These are phyloP conservation scores for Raja brachyura DNA, from an alignment of 2,113 vertebrate genomes.

Conservation along the genomic window DNA sequence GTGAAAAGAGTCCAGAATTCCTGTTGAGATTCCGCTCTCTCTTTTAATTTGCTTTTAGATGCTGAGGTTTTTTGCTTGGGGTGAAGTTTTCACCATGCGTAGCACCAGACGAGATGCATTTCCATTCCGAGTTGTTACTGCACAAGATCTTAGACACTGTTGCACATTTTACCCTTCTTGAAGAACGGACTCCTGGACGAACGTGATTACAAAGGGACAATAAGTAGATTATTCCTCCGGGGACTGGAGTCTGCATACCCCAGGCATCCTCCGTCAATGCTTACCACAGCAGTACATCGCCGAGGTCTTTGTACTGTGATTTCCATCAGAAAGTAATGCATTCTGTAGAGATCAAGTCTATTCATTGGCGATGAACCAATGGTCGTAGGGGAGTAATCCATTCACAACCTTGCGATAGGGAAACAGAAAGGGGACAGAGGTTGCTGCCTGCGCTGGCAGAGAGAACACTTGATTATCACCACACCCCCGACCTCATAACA, in stretches of 20 bases:
- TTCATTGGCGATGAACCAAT: background rate
- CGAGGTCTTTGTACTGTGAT: background rate
- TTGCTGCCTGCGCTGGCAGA: background rate
- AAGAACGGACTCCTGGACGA: background rate
- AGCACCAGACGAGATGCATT: conserved; percentile 7
- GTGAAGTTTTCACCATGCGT: background rate
- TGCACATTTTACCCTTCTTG: conserved; percentile 22
- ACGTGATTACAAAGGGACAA: conserved; percentile 3
- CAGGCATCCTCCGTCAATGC: background rate
- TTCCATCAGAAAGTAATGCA: background rate
- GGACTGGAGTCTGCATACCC: background rate
- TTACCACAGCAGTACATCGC: background rate
- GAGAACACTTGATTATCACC: background rate
- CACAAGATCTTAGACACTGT: background rate
- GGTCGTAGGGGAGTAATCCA: background rate
- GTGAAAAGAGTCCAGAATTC: conserved; percentile 29
- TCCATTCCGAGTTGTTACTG: background rate
- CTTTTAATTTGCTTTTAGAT: conserved; percentile 41
- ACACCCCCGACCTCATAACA: background rate
- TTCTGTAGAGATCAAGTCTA: background rate
- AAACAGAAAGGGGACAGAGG: background rate
- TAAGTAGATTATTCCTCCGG: background rate
- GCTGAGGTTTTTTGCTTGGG: conserved; percentile 33
- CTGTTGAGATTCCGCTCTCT: conserved; percentile 41
- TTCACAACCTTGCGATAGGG: background rate